These are phyloP conservation scores for Pseudochirops corinnae DNA, from an alignment of 2,797 vertebrate species.

Conservation along the genomic window DNA sequence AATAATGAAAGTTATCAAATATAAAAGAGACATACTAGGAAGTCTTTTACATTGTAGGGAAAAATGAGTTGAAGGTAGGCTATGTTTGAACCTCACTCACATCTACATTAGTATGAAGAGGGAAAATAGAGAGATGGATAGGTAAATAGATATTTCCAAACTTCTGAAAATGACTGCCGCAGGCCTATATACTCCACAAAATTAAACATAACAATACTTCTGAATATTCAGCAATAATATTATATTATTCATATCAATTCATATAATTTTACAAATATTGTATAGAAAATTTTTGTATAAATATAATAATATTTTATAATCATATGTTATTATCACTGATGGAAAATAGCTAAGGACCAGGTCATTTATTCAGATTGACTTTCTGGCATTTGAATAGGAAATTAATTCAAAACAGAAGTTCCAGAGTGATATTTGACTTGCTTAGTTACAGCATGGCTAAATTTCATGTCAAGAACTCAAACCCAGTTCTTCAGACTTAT, in stretches of 20 bases:
- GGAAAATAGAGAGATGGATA: neutral
- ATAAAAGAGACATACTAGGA: neutral
- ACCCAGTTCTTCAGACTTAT: too few species aligned
- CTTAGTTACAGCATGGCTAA: neutral
- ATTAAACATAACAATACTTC: neutral
- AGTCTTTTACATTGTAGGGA: neutral
- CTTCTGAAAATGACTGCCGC: neutral
- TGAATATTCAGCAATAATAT: neutral
- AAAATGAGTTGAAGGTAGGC: neutral
- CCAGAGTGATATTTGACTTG: neutral
- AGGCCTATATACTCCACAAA: neutral
- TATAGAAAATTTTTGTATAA: neutral
- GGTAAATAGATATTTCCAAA: neutral
- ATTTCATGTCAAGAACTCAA: neutral
- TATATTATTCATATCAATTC: neutral
- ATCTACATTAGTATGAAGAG: neutral
- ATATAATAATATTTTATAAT: neutral
- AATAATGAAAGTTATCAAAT: neutral
- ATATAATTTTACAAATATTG: neutral
- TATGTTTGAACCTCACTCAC: neutral
- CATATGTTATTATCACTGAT: neutral
- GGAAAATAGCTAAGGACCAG: neutral
- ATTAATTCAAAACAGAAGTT: neutral
- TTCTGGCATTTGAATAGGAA: neutral
- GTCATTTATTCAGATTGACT: neutral